Conservation (phyloP, 2,888 invertebrate genomes). For the Melanophora roralis region DNA sequence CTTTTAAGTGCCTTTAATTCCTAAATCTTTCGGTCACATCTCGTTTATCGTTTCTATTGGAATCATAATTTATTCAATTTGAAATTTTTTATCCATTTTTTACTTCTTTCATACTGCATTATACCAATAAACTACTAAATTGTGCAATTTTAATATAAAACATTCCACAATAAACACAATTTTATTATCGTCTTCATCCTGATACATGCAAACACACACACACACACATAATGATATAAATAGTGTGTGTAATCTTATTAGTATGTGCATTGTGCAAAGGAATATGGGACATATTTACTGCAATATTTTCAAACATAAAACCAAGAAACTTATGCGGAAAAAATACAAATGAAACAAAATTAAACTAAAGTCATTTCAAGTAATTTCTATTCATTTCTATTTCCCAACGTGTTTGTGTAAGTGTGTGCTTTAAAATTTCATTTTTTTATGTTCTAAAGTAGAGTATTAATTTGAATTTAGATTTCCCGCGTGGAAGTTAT, state of each 20-base stretch:
- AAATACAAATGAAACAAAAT: conserved; percentile 40
- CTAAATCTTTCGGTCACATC: conserved; percentile 8
- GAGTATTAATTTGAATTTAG: conserved; percentile 62
- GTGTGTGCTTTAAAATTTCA: too few relatives aligned
- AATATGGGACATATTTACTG: too few relatives aligned
- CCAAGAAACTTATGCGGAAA: conserved; percentile 53
- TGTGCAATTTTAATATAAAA: conserved; percentile 47
- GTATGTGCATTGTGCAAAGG: background rate
- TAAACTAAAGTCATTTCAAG: conserved; percentile 56
- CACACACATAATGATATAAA: background rate
- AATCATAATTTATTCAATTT: conserved; percentile 34
- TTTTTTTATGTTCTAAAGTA: background rate
- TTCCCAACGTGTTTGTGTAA: background rate
- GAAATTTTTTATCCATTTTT: background rate
- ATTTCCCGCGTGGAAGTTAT: conserved; percentile 60
- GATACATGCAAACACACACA: background rate
- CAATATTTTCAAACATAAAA: conserved; percentile 35
- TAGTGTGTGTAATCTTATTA: too few relatives aligned
- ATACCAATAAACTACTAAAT: conserved; percentile 50
- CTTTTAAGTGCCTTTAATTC: background rate
- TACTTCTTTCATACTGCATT: conserved; percentile 18
- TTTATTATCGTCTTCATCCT: conserved; percentile 21
- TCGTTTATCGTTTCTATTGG: conserved; percentile 11
- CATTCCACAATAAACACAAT: conserved; percentile 22
- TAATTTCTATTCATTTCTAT: conserved; percentile 47